Evolutionary conservation across 2,888 invertebrate genomes (phyloP).

Genomic region (Pecten maximus): DNA sequence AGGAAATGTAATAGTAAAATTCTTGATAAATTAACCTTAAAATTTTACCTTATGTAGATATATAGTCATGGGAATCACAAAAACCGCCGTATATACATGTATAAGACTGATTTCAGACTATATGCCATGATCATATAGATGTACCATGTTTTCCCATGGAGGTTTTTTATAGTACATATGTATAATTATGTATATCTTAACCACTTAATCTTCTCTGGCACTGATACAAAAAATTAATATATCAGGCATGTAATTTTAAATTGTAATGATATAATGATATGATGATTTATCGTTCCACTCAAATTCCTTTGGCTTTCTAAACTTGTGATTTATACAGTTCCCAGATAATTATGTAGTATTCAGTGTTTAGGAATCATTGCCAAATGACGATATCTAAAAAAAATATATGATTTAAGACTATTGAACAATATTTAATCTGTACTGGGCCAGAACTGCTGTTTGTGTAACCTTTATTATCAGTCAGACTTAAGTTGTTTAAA

Average conservation of each 20-base stretch:
- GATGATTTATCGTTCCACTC: background rate
- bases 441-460: no score
- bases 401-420: no score
- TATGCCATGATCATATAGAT: background rate
- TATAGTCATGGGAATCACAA: background rate
- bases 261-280: background rate
- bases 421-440: no score
- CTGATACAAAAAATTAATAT: background rate
- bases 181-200: no score
- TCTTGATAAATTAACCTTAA: background rate
- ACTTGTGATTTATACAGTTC: background rate
- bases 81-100: background rate
- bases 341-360: background rate
- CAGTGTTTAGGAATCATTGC: background rate
- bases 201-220: background rate
- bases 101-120: background rate
- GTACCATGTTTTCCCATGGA: no score
- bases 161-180: no score
- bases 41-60: background rate
- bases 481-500: no score
- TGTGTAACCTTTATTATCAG: no score
- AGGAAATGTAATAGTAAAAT: background rate
- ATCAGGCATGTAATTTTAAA: background rate
- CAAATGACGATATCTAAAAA: background rate
- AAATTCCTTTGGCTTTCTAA: background rate